Evolutionary conservation across 2,888 invertebrate genomes (phyloP), one percentile per base, ranked within the genome.

Genomic region (Lasius platythorax): DNA sequence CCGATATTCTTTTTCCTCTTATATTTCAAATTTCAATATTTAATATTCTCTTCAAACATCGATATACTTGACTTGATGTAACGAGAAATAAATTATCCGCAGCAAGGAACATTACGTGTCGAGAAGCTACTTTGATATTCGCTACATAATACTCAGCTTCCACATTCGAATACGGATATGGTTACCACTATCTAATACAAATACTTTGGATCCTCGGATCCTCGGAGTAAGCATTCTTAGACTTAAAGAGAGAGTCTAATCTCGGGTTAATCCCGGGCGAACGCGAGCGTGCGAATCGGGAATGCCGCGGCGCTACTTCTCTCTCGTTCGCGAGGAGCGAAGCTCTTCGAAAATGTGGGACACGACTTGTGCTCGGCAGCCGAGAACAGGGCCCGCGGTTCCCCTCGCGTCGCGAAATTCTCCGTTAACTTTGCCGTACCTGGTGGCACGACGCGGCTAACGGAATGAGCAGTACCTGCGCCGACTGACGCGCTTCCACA

Each of bases 261-360:
- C 46, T 61, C 33, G 46, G 72, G 12, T 72, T 81, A 56, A 87
- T 86, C 74, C 85, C 68, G 84, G 83, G 72, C 81, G 79, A 84
- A 68, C 64, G 84, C 81, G 84, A 84, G 72, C 81, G 83, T 68
- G 83, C 88, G 90, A 86, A 88, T 90, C 84, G 85, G 89, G 88
- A 90, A 88, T 86, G 88, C 85, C 84, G 82, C 86, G 89, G 87
- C 8, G 90, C 86, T 87, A 23, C 23, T 23, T 23, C 23, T 86
- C 90, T 88, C 88, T 87, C 91, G 37, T 86, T 87, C 90, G 88
- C 88, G 91, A 91, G 91, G 91, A 53, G 53, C 46, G 46, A 18
- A 46, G 53, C 53, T 90, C 90, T 90, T 93, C 93, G 91, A 92
- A 93, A 94, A 94, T 94, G 93, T 94, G 92, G 94, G 94, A 94